Evolutionary conservation across 2,797 vertebrate genomes (phyloP).

Genomic region (Lerista edwardsae): DNA sequence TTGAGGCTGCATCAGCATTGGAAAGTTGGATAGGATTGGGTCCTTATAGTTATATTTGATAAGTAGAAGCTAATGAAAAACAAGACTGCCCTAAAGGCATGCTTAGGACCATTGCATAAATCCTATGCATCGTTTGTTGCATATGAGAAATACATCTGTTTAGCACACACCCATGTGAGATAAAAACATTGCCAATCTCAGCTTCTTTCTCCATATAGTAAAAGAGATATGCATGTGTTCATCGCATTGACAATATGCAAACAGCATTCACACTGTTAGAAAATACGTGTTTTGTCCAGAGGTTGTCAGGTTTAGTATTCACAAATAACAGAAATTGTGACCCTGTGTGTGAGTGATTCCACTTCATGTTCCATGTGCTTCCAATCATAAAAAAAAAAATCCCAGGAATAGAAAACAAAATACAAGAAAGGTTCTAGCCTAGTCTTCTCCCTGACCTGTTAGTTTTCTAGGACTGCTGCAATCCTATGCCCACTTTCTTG

Average conservation of each 20-base stretch:
- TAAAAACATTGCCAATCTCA: too few relatives aligned
- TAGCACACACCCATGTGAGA: background rate
- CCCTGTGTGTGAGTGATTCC: background rate
- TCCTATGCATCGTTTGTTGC: background rate
- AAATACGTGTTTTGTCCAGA: background rate
- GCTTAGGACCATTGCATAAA: background rate
- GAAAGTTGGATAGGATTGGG: too few relatives aligned
- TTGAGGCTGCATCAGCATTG: too few relatives aligned
- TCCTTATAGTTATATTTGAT: background rate
- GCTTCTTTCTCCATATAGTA: background rate
- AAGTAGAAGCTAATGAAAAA: too few relatives aligned
- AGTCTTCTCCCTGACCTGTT: too few relatives aligned
- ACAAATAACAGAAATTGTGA: background rate
- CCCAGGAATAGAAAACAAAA: too few relatives aligned
- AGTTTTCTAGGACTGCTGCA: too few relatives aligned
- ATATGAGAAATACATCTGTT: background rate
- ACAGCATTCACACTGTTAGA: background rate
- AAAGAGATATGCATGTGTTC: background rate
- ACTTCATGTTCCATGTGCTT: background rate
- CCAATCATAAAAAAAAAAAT: too few relatives aligned
- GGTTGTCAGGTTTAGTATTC: background rate
- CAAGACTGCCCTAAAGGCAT: background rate
- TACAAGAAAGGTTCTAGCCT: too few relatives aligned
- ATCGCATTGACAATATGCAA: background rate
- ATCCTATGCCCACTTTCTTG: too few relatives aligned